Percentiles rank a stretch among this genome's conserved stretches.
These are phyloP conservation scores for Danio tinwini DNA, from an alignment of 2,797 vertebrate species.

Conservation along the genomic window DNA sequence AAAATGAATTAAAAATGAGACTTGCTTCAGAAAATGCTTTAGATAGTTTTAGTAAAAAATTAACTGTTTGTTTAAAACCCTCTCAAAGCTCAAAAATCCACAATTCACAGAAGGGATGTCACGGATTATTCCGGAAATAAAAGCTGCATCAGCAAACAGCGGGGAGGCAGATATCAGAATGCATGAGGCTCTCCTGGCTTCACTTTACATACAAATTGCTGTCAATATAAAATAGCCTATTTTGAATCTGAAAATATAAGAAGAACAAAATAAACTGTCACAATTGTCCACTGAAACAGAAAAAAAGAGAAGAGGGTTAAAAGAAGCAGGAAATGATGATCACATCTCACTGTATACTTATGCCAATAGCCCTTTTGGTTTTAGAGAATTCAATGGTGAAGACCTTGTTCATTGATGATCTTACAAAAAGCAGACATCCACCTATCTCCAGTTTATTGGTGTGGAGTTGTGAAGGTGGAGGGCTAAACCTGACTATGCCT, in stretches of 20 bases:
- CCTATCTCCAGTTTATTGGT: neutral
- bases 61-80: slow-evolving; percentile 59
- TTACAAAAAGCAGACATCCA: neutral
- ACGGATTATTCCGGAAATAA: slow-evolving; percentile 67
- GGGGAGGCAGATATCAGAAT: slow-evolving; percentile 68
- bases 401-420: neutral
- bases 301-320: slow-evolving; percentile 43
- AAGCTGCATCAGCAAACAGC: slow-evolving; percentile 77
- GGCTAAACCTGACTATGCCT: neutral
- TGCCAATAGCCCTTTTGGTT: slow-evolving; percentile 68
- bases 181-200: slow-evolving; percentile 58
- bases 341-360: slow-evolving; percentile 71
- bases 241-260: slow-evolving; percentile 74
- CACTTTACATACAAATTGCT: slow-evolving; percentile 84
- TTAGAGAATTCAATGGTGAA: slow-evolving; percentile 33
- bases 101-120: slow-evolving; percentile 71
- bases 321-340: slow-evolving; percentile 70
- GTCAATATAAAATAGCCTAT: slow-evolving; percentile 81
- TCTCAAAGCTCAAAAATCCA: slow-evolving; percentile 19
- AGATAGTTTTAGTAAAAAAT: slow-evolving; percentile 52
- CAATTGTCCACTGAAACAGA: slow-evolving; percentile 70
- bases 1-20: slow-evolving; percentile 58
- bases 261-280: slow-evolving; percentile 61
- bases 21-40: slow-evolving; percentile 59
- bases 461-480: neutral